Evolutionary conservation across 2,888 invertebrate species (phyloP).

Genomic region (Apamea sordens): DNA sequence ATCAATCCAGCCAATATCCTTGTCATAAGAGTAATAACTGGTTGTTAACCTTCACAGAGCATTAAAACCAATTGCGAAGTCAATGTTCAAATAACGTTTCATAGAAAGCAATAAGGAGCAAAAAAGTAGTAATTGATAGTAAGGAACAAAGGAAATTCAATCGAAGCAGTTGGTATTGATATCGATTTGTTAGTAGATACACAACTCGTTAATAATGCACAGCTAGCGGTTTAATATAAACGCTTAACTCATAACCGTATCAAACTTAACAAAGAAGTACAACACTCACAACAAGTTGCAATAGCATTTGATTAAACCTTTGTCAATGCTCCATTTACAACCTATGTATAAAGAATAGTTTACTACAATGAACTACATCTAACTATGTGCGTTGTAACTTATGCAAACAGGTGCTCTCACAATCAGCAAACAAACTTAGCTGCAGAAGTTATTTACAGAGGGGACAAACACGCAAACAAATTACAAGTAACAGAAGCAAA

Average conservation of each 20-base stretch:
- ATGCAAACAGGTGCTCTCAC: slow-evolving; percentile 46
- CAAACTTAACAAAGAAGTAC: slow-evolving; percentile 6
- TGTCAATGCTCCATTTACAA: slow-evolving; percentile 47
- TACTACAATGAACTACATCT: slow-evolving; percentile 35
- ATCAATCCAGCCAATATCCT: not conserved
- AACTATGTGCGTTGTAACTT: slow-evolving; percentile 47
- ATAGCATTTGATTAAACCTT: slow-evolving; percentile 30
- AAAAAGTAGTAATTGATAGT: not conserved
- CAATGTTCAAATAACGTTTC: not conserved
- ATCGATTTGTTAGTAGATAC: slow-evolving; percentile 29
- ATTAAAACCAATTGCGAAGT: not conserved
- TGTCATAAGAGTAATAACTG: not conserved
- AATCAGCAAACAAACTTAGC: slow-evolving; percentile 58
- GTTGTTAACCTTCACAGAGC: not conserved
- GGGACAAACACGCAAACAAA: slow-evolving; percentile 52
- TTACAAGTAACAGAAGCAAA: slow-evolving; percentile 54
- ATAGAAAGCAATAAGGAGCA: slow-evolving; percentile 12
- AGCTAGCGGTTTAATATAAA: slow-evolving; percentile 17
- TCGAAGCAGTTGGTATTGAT: not conserved
- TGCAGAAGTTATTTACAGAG: slow-evolving; percentile 52
- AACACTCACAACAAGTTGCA: slow-evolving; percentile 23
- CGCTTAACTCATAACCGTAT: slow-evolving; percentile 6
- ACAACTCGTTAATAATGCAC: slow-evolving; percentile 13
- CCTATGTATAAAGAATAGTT: slow-evolving; percentile 43
- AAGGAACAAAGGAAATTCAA: not conserved